Percentiles rank a stretch among this genome's conserved stretches.
Conservation (phyloP, 2,797 vertebrate genomes). For the Tokudaia tokunoshimensis region DNA sequence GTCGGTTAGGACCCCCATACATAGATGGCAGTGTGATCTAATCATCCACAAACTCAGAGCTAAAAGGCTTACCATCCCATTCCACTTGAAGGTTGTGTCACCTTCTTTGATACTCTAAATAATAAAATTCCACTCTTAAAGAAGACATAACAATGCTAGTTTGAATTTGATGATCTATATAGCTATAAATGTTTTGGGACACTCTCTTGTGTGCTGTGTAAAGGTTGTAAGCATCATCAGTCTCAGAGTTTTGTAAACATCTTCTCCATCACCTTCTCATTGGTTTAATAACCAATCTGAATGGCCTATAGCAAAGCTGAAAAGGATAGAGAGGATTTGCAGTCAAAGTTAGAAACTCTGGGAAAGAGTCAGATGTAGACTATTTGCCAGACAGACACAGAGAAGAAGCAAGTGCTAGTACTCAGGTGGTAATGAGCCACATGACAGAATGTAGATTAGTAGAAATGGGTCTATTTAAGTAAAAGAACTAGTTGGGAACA, state of each 20-base stretch:
- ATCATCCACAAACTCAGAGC: neutral
- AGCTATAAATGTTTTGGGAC: neutral
- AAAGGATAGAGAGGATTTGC: no score
- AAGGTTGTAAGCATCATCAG: neutral
- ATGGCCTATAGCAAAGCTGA: no score
- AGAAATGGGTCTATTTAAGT: no score
- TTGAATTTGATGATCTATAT: neutral
- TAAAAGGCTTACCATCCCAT: neutral
- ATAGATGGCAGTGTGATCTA: neutral
- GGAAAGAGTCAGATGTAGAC: no score
- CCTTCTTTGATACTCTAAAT: neutral
- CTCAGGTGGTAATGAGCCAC: neutral
- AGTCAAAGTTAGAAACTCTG: no score
- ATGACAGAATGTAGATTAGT: no score
- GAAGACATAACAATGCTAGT: neutral
- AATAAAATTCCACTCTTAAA: slow-evolving; percentile 2
- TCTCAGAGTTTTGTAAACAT: neutral
- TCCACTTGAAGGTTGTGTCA: neutral
- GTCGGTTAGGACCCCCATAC: neutral
- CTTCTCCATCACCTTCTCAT: neutral
- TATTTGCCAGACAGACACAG: no score
- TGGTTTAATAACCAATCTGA: no score
- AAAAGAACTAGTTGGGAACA: neutral
- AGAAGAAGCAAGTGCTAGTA: no score
- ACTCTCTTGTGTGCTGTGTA: neutral